Conservation (phyloP, 2,888 invertebrate species). For the Gymnocheta viridis region DNA sequence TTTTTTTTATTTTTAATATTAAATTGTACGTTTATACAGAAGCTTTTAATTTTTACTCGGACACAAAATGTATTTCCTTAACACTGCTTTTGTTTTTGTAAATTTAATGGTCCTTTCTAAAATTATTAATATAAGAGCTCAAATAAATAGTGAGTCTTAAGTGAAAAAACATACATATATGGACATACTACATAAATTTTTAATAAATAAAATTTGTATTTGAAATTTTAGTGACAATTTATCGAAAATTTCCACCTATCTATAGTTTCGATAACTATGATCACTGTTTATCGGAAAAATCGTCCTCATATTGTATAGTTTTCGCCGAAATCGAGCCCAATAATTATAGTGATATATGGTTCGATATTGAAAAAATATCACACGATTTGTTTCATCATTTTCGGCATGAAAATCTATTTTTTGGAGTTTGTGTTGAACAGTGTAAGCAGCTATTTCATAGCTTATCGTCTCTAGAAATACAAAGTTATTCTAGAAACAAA, state of each 20-base stretch:
- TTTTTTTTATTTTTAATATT: slow-evolving; percentile 13
- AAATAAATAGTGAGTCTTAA: slow-evolving; percentile 48
- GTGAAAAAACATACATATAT: not conserved
- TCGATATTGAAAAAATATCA: slow-evolving; percentile 36
- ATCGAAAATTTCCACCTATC: slow-evolving; percentile 46
- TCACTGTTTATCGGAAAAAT: slow-evolving; percentile 29
- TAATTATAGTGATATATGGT: slow-evolving; percentile 35
- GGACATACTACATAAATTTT: not conserved
- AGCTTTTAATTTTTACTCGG: not conserved
- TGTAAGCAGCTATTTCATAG: slow-evolving; percentile 23
- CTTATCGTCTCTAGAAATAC: not conserved
- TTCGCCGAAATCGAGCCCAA: slow-evolving; percentile 59
- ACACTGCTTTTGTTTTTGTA: not conserved
- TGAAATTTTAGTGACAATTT: slow-evolving; percentile 25
- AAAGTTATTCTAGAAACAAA: not conserved
- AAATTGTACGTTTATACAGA: not conserved
- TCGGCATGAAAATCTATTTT: slow-evolving; percentile 53
- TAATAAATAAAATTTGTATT: not conserved
- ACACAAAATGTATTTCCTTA: slow-evolving; percentile 12
- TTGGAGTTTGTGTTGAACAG: slow-evolving; percentile 53
- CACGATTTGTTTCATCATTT: slow-evolving; percentile 40
- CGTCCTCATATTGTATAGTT: slow-evolving; percentile 45
- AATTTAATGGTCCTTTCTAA: slow-evolving; percentile 2
- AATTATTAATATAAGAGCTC: not conserved
- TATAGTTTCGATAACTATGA: slow-evolving; percentile 60